Evolutionary conservation across 2,888 invertebrate species (phyloP).

Genomic region (Eilema sororculum): DNA sequence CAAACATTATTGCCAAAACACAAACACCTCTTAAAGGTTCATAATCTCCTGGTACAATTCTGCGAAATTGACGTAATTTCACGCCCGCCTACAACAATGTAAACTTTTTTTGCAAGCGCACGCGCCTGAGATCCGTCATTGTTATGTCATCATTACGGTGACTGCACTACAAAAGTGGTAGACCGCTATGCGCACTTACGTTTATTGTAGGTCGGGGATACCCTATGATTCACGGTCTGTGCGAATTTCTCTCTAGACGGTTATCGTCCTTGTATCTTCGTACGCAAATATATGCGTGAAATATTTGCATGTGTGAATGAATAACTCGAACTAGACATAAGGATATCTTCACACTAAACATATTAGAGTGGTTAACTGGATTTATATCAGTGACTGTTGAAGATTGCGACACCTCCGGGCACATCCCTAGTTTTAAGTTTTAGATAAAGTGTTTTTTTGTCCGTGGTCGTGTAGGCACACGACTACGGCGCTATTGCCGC

Average conservation of each 20-base stretch:
- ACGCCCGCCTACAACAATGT: constrained; percentile 69
- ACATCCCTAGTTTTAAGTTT: no score
- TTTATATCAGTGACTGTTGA: not conserved
- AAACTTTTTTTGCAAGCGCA: constrained; percentile 70
- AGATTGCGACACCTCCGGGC: no score
- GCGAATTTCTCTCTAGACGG: constrained; percentile 70
- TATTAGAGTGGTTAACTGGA: not conserved
- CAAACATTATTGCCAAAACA: constrained; percentile 61
- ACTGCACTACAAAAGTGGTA: constrained; percentile 76
- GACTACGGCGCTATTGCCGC: no score
- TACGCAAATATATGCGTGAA: constrained; percentile 27
- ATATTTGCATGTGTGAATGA: constrained; percentile 36
- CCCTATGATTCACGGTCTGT: constrained; percentile 69
- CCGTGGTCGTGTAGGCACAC: no score
- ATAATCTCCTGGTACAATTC: constrained; percentile 81
- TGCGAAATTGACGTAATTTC: constrained; percentile 85
- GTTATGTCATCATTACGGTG: constrained; percentile 80
- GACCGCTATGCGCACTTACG: constrained; percentile 64
- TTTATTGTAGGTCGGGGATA: constrained; percentile 81
- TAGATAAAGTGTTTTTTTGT: no score
- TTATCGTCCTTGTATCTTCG: constrained; percentile 57
- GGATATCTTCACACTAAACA: not conserved
- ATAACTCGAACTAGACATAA: constrained; percentile 7
- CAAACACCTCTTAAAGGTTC: constrained; percentile 58
- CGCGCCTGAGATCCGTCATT: constrained; percentile 75